These are phyloP conservation scores for Etia nguti DNA, from an alignment of 2,113 vertebrate genomes.

Conservation along the genomic window DNA sequence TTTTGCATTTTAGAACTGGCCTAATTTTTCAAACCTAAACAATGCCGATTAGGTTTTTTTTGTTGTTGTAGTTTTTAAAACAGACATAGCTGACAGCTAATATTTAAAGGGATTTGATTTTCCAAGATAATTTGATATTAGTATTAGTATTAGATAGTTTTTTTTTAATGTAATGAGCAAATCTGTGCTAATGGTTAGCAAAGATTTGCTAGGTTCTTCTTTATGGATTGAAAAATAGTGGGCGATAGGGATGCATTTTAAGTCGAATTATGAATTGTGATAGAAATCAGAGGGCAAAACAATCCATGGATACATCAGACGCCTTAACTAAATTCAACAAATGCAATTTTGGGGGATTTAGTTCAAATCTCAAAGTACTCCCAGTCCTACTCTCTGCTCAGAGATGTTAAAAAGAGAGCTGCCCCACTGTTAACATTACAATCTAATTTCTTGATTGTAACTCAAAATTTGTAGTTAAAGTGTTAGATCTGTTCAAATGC, in stretches of 20 bases:
- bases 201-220: not conserved
- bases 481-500: not conserved
- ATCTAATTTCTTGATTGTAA: not conserved
- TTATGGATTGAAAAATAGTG: not conserved
- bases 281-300: not conserved
- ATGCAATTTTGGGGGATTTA: not conserved
- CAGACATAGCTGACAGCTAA: not conserved
- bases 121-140: not conserved
- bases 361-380: not conserved
- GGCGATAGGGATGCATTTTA: not conserved
- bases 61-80: not conserved
- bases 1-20: not conserved
- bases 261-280: not conserved
- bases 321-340: not conserved
- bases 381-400: not conserved
- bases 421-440: not conserved
- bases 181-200: not conserved
- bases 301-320: not conserved
- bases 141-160: not conserved
- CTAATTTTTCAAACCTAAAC: not conserved
- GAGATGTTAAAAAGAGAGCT: not conserved
- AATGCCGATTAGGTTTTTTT: not conserved
- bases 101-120: not conserved
- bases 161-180: not conserved
- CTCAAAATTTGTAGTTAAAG: not conserved